Conservation (phyloP, 92 coral and sea anemone species). For the Zoanthus solanderi region DNA sequence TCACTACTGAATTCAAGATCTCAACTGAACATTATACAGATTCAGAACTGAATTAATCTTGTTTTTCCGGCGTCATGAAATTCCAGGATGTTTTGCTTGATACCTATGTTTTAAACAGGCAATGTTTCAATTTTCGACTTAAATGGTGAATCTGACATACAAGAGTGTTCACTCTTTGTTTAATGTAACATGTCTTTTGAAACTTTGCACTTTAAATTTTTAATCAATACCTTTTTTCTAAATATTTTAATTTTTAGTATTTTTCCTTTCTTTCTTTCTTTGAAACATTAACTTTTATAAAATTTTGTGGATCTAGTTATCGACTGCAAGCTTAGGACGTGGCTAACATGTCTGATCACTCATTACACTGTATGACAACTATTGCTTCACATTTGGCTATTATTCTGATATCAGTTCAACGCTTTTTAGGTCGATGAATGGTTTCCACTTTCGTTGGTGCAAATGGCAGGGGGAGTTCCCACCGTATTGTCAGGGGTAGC, state of each 20-base stretch:
- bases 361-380: background rate
- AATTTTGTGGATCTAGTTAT: background rate
- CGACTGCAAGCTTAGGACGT: background rate
- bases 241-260: background rate
- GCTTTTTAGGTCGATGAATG: background rate
- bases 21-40: too few relatives aligned
- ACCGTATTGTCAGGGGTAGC: slow-evolving; percentile 26
- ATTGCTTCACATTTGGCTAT: background rate
- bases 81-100: too few relatives aligned
- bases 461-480: background rate
- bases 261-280: background rate
- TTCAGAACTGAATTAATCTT: too few relatives aligned
- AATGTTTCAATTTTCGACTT: too few relatives aligned
- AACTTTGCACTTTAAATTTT: background rate
- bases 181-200: background rate
- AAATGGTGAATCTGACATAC: too few relatives aligned
- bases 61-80: too few relatives aligned
- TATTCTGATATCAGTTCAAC: background rate
- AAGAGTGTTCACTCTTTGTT: too few relatives aligned
- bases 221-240: background rate
- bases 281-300: background rate
- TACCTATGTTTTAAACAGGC: too few relatives aligned
- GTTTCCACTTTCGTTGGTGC: background rate
- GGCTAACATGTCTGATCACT: background rate
- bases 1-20: too few relatives aligned